Conservation (phyloP, 2,888 invertebrate genomes). For the Harpalus rubripes region DNA sequence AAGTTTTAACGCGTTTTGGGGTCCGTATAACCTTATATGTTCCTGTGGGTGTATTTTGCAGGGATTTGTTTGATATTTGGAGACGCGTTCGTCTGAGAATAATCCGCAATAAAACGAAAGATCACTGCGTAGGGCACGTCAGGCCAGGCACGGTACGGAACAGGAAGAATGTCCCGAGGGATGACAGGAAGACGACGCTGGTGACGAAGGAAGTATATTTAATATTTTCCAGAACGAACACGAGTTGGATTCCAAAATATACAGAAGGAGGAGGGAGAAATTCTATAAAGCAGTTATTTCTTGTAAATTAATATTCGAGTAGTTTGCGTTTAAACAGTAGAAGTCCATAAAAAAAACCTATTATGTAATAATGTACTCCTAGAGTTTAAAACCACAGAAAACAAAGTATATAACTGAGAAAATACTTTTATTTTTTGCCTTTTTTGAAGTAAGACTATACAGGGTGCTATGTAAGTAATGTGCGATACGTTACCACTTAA, state of each 20-base stretch:
- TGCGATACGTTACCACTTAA: no score
- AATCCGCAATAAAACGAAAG: slow-evolving; percentile 62
- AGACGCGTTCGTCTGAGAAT: slow-evolving; percentile 53
- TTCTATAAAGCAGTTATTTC: no score
- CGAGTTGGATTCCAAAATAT: background rate
- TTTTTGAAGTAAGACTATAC: no score
- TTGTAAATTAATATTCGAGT: no score
- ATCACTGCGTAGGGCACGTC: slow-evolving; percentile 40
- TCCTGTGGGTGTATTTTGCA: slow-evolving; percentile 11
- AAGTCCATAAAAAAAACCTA: no score
- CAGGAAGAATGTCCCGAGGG: background rate
- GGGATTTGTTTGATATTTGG: slow-evolving; percentile 55
- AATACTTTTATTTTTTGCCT: no score
- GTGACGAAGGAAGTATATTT: slow-evolving; percentile 6
- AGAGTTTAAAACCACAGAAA: no score
- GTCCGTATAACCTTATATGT: background rate
- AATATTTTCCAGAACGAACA: background rate
- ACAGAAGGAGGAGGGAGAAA: background rate
- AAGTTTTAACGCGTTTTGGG: slow-evolving; percentile 16
- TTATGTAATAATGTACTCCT: no score
- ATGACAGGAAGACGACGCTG: background rate
- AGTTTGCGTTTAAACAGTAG: no score
- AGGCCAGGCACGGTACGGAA: background rate
- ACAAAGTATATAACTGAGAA: no score
- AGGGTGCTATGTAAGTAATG: no score